Base-by-base conservation (phyloP, 1,140 invertebrate genomes). In the Macrobrachium nipponense region DNA sequence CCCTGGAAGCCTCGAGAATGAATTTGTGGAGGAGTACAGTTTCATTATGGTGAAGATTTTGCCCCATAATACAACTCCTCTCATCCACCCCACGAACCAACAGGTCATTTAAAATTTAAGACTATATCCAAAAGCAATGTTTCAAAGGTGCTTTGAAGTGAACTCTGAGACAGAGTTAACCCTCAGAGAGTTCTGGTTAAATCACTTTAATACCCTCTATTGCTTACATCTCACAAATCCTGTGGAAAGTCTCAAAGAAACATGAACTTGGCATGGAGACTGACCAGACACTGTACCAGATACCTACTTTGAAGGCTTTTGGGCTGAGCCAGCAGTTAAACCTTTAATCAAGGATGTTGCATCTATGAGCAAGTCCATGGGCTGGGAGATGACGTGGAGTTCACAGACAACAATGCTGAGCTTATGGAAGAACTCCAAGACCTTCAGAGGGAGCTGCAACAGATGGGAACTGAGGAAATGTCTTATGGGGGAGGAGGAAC, bases 71-170 rank as follows among this genome's bases (percentile, higher is more conserved):
- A 88, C 80, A 14, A 86, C 88, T 86, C 78, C 88, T 11, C n/a
- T 87, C 18, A 70, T 89, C 51, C 58, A 89, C 73, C 87, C 86
- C n/a, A 87, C 89, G 81, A 80, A 89, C 79, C 89, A 89, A 81
- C 89, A 89, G 85, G 60, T 88, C 60, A 83, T 83, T 43, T 58
- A 2, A 6, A 89, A 62, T 75, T 90, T 89, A 60, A 89, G 88
- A 27, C 78, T 88, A 11, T 90, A 89, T 81, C 88, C 82, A 15
- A 89, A 87, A 66, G 85, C 85, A 8, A 15, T 76, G 27, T 76
- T 76, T n/a, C 73, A 76, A n/a, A 76, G 36, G 43, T 76, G 73
- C 44, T 23, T 76, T 43, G 73, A 76, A 14, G 73, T 76, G n/a
- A 76, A 6, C 7, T 18, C 27, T n/a, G 17, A 27, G 6, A 27